These are phyloP conservation scores for Gymnogyps californianus DNA, from an alignment of 2,113 vertebrate species.

Conservation along the genomic window DNA sequence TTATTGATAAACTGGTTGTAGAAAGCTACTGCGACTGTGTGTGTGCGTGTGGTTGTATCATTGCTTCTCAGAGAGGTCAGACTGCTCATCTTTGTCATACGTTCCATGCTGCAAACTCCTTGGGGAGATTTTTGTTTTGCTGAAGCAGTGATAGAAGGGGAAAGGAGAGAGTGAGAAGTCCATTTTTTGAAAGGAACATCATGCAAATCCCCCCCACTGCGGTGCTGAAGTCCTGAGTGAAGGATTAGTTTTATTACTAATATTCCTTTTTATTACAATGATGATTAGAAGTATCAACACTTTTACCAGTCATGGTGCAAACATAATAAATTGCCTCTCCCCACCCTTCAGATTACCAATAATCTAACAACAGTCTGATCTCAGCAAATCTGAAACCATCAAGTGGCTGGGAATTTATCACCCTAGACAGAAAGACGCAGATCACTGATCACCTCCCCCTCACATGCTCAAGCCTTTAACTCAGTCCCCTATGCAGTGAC, in stretches of 20 bases:
- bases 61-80: background rate
- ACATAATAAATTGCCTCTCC: background rate
- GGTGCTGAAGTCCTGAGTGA: background rate
- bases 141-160: background rate
- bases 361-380: background rate
- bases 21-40: background rate
- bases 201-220: background rate
- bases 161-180: background rate
- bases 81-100: background rate
- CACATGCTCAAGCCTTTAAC: background rate
- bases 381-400: background rate
- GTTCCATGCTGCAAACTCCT: background rate
- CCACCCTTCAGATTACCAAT: background rate
- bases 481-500: background rate
- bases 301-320: background rate
- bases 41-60: background rate
- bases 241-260: background rate
- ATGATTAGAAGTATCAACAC: background rate
- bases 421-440: background rate
- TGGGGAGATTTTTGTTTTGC: background rate
- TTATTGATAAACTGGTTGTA: background rate
- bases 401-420: background rate
- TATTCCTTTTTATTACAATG: background rate
- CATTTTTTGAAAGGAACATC: background rate
- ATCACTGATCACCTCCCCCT: background rate